These are phyloP conservation scores for Leuciscus idus DNA, from an alignment of 2,113 vertebrate genomes.

Conservation along the genomic window DNA sequence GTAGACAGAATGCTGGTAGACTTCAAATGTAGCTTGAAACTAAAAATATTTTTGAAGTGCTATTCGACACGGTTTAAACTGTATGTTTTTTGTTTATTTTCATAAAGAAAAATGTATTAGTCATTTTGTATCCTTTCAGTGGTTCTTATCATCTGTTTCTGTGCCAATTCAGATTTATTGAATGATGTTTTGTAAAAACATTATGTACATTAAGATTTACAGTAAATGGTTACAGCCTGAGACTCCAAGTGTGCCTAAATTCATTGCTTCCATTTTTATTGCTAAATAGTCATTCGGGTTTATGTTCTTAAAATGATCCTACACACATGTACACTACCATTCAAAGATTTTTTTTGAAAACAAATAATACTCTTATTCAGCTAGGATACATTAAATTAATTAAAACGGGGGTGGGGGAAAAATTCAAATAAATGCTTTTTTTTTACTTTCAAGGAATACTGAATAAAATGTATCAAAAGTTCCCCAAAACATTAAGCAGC, in stretches of 20 bases:
- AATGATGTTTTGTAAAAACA: constrained; percentile 63
- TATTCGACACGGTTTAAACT: constrained; percentile 57
- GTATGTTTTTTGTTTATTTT: constrained; percentile 61
- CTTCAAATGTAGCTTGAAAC: constrained; percentile 62
- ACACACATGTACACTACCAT: background rate
- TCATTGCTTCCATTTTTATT: constrained; percentile 13
- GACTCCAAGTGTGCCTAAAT: constrained; percentile 27
- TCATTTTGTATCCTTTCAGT: constrained; percentile 60
- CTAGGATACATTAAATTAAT: too few relatives aligned
- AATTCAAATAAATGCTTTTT: background rate
- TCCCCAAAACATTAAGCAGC: too few relatives aligned
- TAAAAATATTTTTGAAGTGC: constrained; percentile 62
- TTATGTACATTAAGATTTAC: constrained; percentile 50
- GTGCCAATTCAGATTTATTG: constrained; percentile 58
- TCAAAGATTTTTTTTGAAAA: background rate
- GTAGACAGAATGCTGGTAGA: constrained; percentile 62
- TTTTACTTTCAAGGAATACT: background rate
- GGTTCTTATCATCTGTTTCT: constrained; percentile 55
- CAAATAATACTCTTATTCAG: background rate
- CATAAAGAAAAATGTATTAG: constrained; percentile 60
- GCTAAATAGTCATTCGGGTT: background rate
- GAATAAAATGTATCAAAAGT: too few relatives aligned
- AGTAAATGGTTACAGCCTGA: constrained; percentile 54
- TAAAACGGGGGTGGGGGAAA: background rate
- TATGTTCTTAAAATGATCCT: background rate